These are phyloP conservation scores for Epistrophe grossulariae DNA, from an alignment of 2,888 invertebrate genomes.

Conservation along the genomic window DNA sequence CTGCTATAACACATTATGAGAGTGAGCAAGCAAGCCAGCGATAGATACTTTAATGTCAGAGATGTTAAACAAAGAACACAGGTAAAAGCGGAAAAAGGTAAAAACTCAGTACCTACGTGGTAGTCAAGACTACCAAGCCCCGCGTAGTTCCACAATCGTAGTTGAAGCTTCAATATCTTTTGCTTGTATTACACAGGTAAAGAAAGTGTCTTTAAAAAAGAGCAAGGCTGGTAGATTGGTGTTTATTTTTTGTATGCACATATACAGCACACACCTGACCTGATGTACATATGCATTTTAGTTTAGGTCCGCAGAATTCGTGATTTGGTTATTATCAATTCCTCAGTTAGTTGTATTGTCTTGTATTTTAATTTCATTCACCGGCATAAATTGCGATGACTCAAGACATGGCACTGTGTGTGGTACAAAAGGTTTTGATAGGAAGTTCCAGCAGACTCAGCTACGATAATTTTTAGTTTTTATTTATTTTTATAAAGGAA, in stretches of 20 bases:
- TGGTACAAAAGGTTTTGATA: slow-evolving; percentile 3
- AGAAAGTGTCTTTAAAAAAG: slow-evolving; percentile 63
- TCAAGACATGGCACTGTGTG: neutral
- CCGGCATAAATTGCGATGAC: slow-evolving; percentile 50
- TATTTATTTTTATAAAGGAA: slow-evolving; percentile 27
- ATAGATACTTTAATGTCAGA: slow-evolving; percentile 28
- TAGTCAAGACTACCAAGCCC: slow-evolving; percentile 9
- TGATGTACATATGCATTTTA: slow-evolving; percentile 6
- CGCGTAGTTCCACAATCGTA: neutral
- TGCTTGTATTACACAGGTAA: slow-evolving; percentile 41
- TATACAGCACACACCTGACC: slow-evolving; percentile 26
- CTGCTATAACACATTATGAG: slow-evolving; percentile 6
- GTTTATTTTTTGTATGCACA: neutral
- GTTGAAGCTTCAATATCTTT: slow-evolving; percentile 19
- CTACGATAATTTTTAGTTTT: too few relatives aligned
- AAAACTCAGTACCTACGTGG: slow-evolving; percentile 42
- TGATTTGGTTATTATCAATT: slow-evolving; percentile 9
- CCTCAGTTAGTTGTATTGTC: slow-evolving; percentile 1
- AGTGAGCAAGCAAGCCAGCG: slow-evolving; percentile 15
- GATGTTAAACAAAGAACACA: slow-evolving; percentile 6
- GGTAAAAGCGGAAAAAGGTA: slow-evolving; percentile 67
- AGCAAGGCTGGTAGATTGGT: slow-evolving; percentile 23
- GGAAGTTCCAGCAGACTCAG: slow-evolving; percentile 27
- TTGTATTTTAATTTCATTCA: slow-evolving; percentile 50
- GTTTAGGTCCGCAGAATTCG: slow-evolving; percentile 27